Conservation (phyloP, 2,797 vertebrate species). For the Hylomyscus alleni region DNA sequence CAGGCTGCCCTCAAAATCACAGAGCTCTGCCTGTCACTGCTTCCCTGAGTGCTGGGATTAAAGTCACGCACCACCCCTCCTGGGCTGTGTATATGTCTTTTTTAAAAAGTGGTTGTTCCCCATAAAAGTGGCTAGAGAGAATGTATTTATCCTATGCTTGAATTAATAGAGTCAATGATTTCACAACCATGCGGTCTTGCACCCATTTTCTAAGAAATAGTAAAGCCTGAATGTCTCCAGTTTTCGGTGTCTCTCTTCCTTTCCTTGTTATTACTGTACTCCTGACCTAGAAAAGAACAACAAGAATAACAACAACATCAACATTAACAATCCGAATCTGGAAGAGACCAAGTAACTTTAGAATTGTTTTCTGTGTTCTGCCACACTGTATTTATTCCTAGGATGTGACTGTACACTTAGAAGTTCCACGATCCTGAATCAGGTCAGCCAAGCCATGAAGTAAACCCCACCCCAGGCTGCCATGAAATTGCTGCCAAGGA, state of each 20-base stretch:
- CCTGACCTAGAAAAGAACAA: background rate
- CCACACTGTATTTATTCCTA: background rate
- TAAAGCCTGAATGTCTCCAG: background rate
- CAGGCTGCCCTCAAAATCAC: background rate
- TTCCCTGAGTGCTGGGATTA: background rate
- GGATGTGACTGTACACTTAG: conserved; percentile 3
- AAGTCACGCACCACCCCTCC: background rate
- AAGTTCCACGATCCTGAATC: background rate
- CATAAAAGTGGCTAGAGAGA: conserved; percentile 31
- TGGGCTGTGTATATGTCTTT: background rate
- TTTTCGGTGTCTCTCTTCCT: background rate
- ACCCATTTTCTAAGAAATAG: background rate
- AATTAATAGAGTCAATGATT: background rate
- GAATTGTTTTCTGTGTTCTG: background rate
- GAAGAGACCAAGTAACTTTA: conserved; percentile 23
- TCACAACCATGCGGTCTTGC: background rate
- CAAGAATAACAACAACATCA: too few relatives aligned
- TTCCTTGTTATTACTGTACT: background rate
- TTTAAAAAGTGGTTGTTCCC: background rate
- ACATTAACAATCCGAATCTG: background rate
- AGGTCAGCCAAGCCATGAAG: background rate
- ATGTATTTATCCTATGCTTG: background rate
- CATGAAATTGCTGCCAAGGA: conserved; percentile 56
- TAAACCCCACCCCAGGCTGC: conserved; percentile 18
- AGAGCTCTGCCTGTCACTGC: background rate